A percentile compares a stretch with the other conserved stretches of the same genome.
Evolutionary conservation across 2,113 vertebrate species (phyloP).

Genomic region (Rhipidura dahli): DNA sequence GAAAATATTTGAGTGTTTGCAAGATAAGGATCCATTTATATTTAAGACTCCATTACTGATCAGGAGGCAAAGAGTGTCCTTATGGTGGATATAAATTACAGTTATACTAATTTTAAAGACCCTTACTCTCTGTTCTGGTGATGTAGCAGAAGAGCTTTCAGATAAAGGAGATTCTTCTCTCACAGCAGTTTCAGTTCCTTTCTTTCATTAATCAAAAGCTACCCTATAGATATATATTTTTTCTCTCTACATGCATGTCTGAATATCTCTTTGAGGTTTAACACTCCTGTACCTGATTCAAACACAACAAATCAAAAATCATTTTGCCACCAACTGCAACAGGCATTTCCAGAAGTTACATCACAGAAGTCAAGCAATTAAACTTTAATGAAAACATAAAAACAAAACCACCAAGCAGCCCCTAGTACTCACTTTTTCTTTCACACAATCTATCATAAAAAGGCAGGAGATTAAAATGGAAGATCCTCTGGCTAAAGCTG

Average conservation of each 20-base stretch:
- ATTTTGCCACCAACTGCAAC: conserved; percentile 70
- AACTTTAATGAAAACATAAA: conserved; percentile 70
- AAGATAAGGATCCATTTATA: conserved; percentile 47
- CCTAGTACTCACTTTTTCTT: conserved; percentile 74
- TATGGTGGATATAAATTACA: conserved; percentile 52
- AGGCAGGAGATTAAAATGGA: conserved; percentile 70
- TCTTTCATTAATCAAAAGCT: conserved; percentile 40
- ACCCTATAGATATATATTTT: neutral
- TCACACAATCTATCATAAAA: conserved; percentile 69
- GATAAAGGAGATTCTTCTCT: conserved; percentile 41
- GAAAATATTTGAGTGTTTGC: conserved; percentile 32
- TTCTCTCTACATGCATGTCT: neutral
- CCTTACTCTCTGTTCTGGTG: conserved; percentile 13
- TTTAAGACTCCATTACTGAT: conserved; percentile 59
- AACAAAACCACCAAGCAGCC: conserved; percentile 48
- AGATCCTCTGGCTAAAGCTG: conserved; percentile 64
- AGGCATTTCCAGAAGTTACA: conserved; percentile 81
- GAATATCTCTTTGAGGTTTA: conserved; percentile 18
- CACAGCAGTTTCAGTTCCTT: conserved; percentile 30
- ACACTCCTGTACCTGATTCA: conserved; percentile 36
- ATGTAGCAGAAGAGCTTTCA: conserved; percentile 40
- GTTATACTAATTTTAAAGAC: conserved; percentile 45
- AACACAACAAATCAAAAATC: conserved; percentile 50
- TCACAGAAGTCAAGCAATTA: conserved; percentile 77
- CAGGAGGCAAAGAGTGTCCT: conserved; percentile 43